A percentile compares a stretch with the other conserved stretches of the same genome.
Conservation (phyloP, 2,113 vertebrate genomes). For the Emberiza fucata region DNA sequence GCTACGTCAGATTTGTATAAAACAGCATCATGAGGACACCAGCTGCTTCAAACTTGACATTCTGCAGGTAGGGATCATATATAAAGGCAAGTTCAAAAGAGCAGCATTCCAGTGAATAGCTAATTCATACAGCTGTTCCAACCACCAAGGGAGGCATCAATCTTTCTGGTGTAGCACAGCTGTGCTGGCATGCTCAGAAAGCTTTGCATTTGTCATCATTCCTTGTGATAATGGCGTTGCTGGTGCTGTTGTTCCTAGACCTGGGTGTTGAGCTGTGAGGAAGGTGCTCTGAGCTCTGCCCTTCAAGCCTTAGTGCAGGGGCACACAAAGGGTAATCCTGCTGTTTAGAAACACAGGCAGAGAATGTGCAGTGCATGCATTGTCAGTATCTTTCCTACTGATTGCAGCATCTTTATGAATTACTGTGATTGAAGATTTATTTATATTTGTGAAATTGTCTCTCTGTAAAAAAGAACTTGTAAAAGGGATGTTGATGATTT, state of each 20-base stretch:
- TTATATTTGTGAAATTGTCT: neutral
- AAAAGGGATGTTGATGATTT: neutral
- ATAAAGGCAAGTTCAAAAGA: neutral
- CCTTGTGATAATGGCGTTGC: accelerated
- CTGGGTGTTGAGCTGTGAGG: neutral
- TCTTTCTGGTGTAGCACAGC: neutral
- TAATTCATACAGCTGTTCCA: neutral
- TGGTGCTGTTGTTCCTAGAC: neutral
- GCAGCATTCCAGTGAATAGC: neutral
- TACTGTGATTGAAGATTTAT: neutral
- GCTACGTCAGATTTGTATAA: neutral
- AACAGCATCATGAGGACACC: neutral
- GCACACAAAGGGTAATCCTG: neutral
- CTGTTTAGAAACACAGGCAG: neutral
- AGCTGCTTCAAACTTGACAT: neutral
- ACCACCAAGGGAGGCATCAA: neutral
- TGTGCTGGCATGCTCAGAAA: neutral
- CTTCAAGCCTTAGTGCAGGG: neutral
- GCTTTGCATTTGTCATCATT: neutral
- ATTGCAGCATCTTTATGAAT: neutral
- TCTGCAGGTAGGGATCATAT: neutral
- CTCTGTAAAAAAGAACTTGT: neutral
- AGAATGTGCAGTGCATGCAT: neutral
- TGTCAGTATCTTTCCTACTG: neutral
- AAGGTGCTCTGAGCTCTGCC: neutral